phyloP scores from a whole-genome alignment of 2,888 invertebrate species.

The Caenorhabditis becei region DNA sequence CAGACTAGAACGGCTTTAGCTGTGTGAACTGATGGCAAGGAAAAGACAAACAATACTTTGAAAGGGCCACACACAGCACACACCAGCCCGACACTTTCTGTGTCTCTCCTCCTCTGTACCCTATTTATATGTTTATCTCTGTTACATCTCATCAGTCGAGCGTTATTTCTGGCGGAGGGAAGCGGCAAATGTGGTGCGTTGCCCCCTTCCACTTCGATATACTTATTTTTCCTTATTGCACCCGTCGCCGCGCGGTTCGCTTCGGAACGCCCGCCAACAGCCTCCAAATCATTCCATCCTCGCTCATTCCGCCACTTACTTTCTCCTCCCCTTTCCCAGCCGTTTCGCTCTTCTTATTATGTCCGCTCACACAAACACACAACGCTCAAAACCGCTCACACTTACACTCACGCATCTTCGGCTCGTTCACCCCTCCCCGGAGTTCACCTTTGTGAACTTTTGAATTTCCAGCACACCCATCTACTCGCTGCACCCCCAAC shows the following conservation, averaged over 20 bases:
- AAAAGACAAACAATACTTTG: conserved; percentile 21
- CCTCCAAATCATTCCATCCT: conserved; percentile 49
- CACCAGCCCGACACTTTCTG: conserved; percentile 18
- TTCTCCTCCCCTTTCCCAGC: conserved; percentile 36
- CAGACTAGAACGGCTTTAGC: not conserved
- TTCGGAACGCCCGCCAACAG: conserved; percentile 26
- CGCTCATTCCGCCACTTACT: conserved; percentile 54
- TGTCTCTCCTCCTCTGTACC: conserved; percentile 17
- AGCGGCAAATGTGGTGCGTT: conserved; percentile 18
- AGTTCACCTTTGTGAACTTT: not conserved
- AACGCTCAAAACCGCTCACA: conserved; percentile 37
- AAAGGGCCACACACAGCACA: conserved; percentile 37
- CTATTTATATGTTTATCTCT: conserved; percentile 54
- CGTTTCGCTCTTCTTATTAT: conserved; percentile 47
- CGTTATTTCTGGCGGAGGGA: conserved; percentile 32
- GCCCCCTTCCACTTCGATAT: conserved; percentile 33
- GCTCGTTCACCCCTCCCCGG: not conserved
- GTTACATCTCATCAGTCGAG: conserved; percentile 45
- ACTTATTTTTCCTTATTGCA: conserved; percentile 30
- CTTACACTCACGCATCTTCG: conserved; percentile 15
- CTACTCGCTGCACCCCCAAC: not conserved
- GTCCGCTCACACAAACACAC: conserved; percentile 30
- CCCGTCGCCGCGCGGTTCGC: conserved; percentile 16
- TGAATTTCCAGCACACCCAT: not conserved
- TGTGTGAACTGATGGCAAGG: conserved; percentile 10